Evolutionary conservation across 2,113 vertebrate genomes (phyloP).

Genomic region (Neofelis nebulosa): DNA sequence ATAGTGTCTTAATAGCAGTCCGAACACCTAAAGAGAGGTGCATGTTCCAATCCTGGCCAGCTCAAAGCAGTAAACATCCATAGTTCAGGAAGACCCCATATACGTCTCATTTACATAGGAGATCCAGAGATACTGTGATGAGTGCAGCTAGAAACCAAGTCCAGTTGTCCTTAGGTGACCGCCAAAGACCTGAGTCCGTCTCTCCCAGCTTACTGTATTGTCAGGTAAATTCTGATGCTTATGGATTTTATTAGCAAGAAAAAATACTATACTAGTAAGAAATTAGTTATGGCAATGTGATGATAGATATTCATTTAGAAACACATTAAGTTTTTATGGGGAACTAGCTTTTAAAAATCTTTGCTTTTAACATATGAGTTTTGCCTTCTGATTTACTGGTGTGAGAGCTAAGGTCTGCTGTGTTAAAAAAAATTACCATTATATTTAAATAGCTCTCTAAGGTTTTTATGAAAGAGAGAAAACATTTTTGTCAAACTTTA

Average conservation of each 20-base stretch:
- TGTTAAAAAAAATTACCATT: neutral
- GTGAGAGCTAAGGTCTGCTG: neutral
- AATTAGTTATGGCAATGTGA: neutral
- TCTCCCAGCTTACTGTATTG: neutral
- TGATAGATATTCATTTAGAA: neutral
- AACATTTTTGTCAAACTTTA: neutral
- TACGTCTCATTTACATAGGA: neutral
- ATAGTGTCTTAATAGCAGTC: neutral
- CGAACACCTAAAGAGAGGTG: neutral
- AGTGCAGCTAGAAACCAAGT: neutral
- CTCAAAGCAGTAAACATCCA: neutral
- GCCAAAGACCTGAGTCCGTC: neutral
- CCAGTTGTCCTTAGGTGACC: neutral
- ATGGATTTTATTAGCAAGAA: neutral
- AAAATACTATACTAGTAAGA: neutral
- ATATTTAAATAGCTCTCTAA: neutral
- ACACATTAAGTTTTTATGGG: neutral
- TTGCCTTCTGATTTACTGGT: neutral
- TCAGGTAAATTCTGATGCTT: neutral
- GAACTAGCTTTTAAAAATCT: neutral
- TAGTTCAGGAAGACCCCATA: neutral
- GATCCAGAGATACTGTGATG: neutral
- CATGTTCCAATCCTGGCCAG: neutral
- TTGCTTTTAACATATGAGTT: neutral
- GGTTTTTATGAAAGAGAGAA: neutral